Conservation (phyloP, 2,888 invertebrate genomes). For the Julus scandinavius region DNA sequence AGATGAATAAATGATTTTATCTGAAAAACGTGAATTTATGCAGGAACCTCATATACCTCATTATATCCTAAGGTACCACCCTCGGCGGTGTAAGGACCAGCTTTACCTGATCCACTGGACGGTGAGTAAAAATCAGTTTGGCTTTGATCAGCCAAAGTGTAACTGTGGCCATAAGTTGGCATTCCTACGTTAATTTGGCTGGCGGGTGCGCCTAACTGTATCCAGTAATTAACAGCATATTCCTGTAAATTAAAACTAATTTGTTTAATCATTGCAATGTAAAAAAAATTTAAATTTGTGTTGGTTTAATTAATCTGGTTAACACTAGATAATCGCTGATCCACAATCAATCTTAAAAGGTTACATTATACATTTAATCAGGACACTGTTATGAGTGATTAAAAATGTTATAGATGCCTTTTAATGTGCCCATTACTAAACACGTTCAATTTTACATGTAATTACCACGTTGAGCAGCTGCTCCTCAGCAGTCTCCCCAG, state of each 20-base stretch:
- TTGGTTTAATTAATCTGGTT: no score
- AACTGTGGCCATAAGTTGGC: conserved; percentile 45
- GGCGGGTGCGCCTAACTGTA: conserved; percentile 26
- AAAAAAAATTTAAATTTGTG: not conserved
- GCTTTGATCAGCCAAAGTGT: not conserved
- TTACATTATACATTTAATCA: no score
- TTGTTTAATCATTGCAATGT: no score
- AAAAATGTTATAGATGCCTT: no score
- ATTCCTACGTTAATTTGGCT: conserved; percentile 42
- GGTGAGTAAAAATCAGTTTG: conserved; percentile 39
- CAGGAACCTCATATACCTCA: conserved; percentile 71
- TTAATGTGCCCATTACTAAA: not conserved
- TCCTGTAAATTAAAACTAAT: not conserved
- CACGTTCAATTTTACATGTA: not conserved
- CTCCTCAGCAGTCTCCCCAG: conserved; percentile 60
- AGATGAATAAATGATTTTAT: not conserved
- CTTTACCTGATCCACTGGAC: not conserved
- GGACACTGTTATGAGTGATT: no score
- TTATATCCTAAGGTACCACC: conserved; percentile 89
- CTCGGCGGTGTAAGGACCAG: conserved; percentile 81
- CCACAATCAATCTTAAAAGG: no score
- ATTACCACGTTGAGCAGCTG: conserved; percentile 53
- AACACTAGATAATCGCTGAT: no score
- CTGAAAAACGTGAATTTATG: not conserved
- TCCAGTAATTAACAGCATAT: conserved; percentile 46